phyloP scores from a whole-genome alignment of 2,113 vertebrate species.

The Oreochromis aureus region DNA sequence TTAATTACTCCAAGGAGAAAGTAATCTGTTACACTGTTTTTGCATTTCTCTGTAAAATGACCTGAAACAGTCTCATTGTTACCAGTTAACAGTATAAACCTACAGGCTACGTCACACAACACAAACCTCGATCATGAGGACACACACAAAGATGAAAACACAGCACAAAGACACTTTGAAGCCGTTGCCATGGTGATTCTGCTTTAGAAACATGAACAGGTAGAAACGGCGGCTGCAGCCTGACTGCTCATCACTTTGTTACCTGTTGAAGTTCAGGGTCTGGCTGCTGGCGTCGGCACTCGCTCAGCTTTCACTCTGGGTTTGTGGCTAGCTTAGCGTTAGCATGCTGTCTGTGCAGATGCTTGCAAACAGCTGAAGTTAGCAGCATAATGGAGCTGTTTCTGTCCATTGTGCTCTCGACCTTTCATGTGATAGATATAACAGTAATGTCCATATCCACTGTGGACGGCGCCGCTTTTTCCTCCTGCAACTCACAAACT shows the following conservation, averaged over 20 bases:
- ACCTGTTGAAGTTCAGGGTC: not conserved
- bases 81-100: rapidly evolving
- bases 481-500: not conserved
- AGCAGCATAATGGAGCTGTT: not conserved
- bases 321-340: not conserved
- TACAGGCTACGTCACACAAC: not conserved
- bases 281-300: not conserved
- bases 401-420: not conserved
- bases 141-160: not conserved
- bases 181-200: not conserved
- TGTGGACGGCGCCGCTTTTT: not conserved
- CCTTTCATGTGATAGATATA: rapidly evolving
- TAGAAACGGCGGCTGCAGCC: not conserved
- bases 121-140: not conserved
- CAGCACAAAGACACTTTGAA: not conserved
- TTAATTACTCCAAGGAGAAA: not conserved
- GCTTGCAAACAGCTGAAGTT: rapidly evolving
- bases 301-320: not conserved
- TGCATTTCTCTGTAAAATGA: not conserved
- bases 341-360: not conserved
- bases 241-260: not conserved
- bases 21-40: rapidly evolving
- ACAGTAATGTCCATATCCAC: not conserved
- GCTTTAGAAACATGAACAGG: not conserved
- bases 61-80: rapidly evolving